A percentile compares a stretch with the other conserved stretches of the same genome.
Conservation (phyloP, 2,113 vertebrate genomes). For the Rutilus rutilus region DNA sequence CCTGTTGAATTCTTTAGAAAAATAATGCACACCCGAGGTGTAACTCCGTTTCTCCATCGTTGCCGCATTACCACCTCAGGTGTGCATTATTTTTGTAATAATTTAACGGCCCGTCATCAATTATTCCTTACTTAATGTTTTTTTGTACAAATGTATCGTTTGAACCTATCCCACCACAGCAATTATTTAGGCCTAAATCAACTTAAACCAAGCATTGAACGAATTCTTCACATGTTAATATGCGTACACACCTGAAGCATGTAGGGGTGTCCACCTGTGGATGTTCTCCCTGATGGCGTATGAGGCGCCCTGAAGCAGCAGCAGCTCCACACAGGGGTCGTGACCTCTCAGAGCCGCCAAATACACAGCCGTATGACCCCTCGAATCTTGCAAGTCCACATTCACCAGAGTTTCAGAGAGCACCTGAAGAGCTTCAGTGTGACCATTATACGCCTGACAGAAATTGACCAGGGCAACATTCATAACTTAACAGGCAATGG, state of each 20-base stretch:
- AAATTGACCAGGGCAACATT: background rate
- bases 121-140: background rate
- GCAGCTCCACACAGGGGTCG: conserved; percentile 86
- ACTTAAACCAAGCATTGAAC: background rate
- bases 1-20: too few species aligned
- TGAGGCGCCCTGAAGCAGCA: conserved; percentile 88
- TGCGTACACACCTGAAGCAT: conserved; percentile 82
- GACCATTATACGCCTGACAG: conserved; percentile 90
- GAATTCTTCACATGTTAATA: background rate
- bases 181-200: background rate
- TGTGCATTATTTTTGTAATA: too few species aligned
- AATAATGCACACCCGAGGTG: too few species aligned
- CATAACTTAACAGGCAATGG: background rate
- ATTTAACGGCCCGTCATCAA: too few species aligned
- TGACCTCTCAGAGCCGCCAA: conserved; percentile 88
- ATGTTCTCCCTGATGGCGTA: conserved; percentile 85
- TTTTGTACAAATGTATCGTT: background rate
- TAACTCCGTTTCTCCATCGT: too few species aligned
- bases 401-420: conserved; percentile 94
- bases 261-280: conserved; percentile 87
- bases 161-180: background rate
- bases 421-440: conserved; percentile 91
- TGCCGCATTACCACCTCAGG: too few species aligned
- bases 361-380: conserved; percentile 89
- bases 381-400: conserved; percentile 88